These are phyloP conservation scores for Belgica antarctica DNA, from an alignment of 2,888 invertebrate genomes.

Conservation along the genomic window DNA sequence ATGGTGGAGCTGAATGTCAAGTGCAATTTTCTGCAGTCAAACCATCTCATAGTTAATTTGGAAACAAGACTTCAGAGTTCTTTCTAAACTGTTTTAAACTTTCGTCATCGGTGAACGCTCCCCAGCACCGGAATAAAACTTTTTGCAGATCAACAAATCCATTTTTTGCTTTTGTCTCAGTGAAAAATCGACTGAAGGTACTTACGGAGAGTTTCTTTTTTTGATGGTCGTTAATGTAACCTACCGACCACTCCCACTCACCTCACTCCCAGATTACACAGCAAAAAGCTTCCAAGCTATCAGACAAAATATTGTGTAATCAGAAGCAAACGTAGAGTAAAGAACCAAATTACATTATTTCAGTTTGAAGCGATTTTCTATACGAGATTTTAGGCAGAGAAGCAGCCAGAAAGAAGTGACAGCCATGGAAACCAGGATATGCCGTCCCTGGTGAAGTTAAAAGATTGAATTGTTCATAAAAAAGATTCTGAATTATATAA, in stretches of 20 bases:
- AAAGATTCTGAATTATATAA: constrained; percentile 11
- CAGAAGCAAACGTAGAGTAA: no score
- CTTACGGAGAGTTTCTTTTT: constrained; percentile 25
- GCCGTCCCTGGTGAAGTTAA: background rate
- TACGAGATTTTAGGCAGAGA: background rate
- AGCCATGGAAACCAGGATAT: background rate
- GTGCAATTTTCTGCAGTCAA: no score
- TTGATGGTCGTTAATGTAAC: constrained; percentile 30
- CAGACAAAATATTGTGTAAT: background rate
- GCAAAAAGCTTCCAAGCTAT: background rate
- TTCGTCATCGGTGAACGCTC: no score
- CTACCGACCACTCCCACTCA: constrained; percentile 25
- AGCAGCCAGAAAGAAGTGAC: no score
- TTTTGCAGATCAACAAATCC: background rate
- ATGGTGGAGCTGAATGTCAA: no score
- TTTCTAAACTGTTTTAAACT: no score
- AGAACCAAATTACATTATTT: no score
- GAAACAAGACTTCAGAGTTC: no score
- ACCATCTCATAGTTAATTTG: no score
- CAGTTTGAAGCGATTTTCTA: background rate
- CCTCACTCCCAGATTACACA: background rate
- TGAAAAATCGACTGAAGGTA: constrained; percentile 36
- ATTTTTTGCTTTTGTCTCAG: background rate
- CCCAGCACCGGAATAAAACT: no score
- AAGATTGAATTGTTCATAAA: background rate